Evolutionary conservation across 2,113 vertebrate species (phyloP), one percentile per base, ranked within the genome.

Genomic region (Poicephalus gulielmi): DNA sequence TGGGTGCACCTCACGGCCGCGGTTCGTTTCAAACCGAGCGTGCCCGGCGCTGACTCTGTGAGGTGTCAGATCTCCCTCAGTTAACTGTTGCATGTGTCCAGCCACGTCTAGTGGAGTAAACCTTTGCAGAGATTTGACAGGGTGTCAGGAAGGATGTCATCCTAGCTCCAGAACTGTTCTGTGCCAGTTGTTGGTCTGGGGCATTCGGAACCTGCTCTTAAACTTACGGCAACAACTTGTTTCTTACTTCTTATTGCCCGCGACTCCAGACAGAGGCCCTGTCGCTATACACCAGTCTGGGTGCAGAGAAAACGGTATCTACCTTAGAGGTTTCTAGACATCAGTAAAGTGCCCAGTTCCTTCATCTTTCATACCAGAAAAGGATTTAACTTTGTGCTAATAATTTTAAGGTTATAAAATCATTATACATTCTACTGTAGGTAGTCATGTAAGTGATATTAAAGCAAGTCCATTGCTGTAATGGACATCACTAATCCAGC

Each of bases 391-490:
- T 47, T 73, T 7, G 9, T 53, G n/a, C 49, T 50, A 18, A 13
- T 67, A 17, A 13, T 49, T 86, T 44, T 55, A 63, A 25, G 8
- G 0, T 4, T 39, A 2, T 41, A 13, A 53, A 80, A 41, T 50
- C 53, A 71, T 41, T 12, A 2, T 74, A 3, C 0, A 3, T 10
- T 49, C 20, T 24, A 0, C 39, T 27, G 18, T 33, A n/a, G 64
- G 31, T 75, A 37, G 11, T 2, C 0, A 0, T 5, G 0, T 31
- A 33, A 0, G 0, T 44, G 12, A 6, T 18, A 13, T 60, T 76
- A 43, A 88, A 80, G 57, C 53, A 70, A 81, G 75, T 22, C 39
- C 39, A 4, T 24, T 53, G 28, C 27, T n/a, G 1, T 5, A 11
- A 4, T 68, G 67, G 44, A 31, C 23, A 6, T 59, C 37, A 41